Evolutionary conservation across 2,888 invertebrate species (phyloP).

Genomic region (Drosophila paranaensis): DNA sequence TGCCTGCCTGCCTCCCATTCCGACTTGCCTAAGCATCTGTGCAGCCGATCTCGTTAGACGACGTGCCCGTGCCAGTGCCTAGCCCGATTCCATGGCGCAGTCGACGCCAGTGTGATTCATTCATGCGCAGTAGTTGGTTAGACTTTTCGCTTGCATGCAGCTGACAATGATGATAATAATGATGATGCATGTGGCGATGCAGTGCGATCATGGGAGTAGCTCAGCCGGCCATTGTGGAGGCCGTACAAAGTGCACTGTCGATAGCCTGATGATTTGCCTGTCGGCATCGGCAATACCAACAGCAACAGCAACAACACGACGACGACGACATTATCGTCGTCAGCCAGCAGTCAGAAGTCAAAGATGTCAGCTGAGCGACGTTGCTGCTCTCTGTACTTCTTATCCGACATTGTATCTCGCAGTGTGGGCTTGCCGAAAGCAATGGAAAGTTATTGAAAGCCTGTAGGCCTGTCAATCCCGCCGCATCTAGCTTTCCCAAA

Average conservation of each 20-base stretch:
- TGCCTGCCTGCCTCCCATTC: not conserved
- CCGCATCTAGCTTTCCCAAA: slow-evolving; percentile 52
- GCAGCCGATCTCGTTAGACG: slow-evolving; percentile 71
- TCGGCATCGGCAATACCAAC: slow-evolving; percentile 66
- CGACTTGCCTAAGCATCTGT: slow-evolving; percentile 20
- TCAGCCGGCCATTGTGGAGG: slow-evolving; percentile 10
- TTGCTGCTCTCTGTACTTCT: slow-evolving; percentile 62
- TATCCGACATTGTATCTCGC: slow-evolving; percentile 72
- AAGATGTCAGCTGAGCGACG: slow-evolving; percentile 52
- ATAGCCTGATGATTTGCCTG: slow-evolving; percentile 73
- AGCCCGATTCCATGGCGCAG: slow-evolving; percentile 49
- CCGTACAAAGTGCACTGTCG: slow-evolving; percentile 63
- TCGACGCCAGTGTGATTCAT: slow-evolving; percentile 68
- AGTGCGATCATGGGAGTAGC: slow-evolving; percentile 28
- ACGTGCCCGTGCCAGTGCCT: slow-evolving; percentile 29
- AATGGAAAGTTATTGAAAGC: slow-evolving; percentile 77
- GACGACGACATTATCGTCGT: slow-evolving; percentile 72
- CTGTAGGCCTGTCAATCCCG: slow-evolving; percentile 61
- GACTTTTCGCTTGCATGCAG: slow-evolving; percentile 71
- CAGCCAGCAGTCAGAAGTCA: slow-evolving; percentile 70
- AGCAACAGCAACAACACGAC: slow-evolving; percentile 38
- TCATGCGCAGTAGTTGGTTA: slow-evolving; percentile 76
- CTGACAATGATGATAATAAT: slow-evolving; percentile 76
- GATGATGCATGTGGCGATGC: slow-evolving; percentile 63
- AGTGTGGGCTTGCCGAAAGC: slow-evolving; percentile 72